phyloP scores from a whole-genome alignment of 2,113 vertebrate genomes.

The Genyomyrus donnyi region DNA sequence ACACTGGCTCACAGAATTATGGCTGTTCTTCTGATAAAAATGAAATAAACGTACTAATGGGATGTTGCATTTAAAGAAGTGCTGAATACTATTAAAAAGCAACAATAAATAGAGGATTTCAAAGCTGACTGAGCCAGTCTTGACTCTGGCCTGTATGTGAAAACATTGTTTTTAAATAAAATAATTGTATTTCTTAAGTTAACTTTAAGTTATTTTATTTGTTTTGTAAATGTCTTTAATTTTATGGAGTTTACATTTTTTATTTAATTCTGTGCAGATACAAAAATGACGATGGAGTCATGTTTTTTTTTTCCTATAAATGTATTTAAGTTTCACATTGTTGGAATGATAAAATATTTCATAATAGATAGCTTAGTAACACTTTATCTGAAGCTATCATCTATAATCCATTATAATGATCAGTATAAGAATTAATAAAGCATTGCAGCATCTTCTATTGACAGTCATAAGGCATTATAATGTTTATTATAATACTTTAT shows the following conservation, averaged over 20 bases:
- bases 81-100: conserved; percentile 8
- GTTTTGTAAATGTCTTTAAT: conserved; percentile 55
- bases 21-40: conserved; percentile 44
- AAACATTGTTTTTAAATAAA: conserved; percentile 71
- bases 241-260: conserved; percentile 77
- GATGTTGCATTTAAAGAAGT: neutral
- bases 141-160: conserved; percentile 64
- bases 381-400: neutral
- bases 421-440: neutral
- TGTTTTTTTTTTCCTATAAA: conserved; percentile 85
- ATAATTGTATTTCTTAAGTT: conserved; percentile 59
- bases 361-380: neutral
- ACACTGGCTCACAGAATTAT: conserved; percentile 70
- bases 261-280: conserved; percentile 51
- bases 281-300: conserved; percentile 56
- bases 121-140: conserved; percentile 75
- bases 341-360: neutral
- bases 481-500: neutral
- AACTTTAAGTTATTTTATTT: conserved; percentile 70
- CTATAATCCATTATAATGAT: neutral
- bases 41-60: neutral
- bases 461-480: neutral
- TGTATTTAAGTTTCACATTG: conserved; percentile 80
- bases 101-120: conserved; percentile 72
- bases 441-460: neutral